Base-by-base conservation (phyloP, 2,797 vertebrate genomes). In the Apogon talboti region DNA sequence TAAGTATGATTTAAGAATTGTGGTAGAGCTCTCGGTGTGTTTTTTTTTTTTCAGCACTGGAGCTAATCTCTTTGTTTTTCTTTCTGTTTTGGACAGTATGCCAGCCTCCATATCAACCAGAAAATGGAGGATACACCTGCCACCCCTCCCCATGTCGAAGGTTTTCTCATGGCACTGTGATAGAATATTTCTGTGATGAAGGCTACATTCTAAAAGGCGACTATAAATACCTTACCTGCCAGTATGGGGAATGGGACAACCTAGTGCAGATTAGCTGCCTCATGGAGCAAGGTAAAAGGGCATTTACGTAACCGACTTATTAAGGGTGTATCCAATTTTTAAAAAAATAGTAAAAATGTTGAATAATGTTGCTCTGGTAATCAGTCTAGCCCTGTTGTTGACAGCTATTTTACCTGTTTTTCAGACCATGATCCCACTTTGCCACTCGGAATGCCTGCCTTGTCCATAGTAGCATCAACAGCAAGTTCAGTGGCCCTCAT, bases 221-320 rank as follows among this genome's bases (percentile, higher is more conserved):
- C 69, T 98, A 98, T 86, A 97, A 97, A 78, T 99, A 97, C 78
- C 88, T 98, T 78, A 99, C 97, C 41, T 99, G 97, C 85, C 95
- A 96, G 87, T 94, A 95, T 64, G 97, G 97, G 50, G 93, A 96
- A 53, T 99, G 97, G 97, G 95, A 95, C 79, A 95, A 95, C 48
- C 94, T 95, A 51, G 94, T 97, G 93, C 96, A 96, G 87, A 93
- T 98, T 69, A 96, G 95, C 92, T 99, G 97, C 75, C 91, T 92
- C 56, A 93, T 96, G 80, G 95, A 94, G 28, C 95, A 95, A 62
- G 97, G 97, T 98, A 67, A 71, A 7, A 11, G 8, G 33, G 3
- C 33, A 35, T 35, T 35, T 35, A 28, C 2, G 6, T 28, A 28
- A 28, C 6, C 4, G 4, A 28, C 24, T 28, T 28, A 28, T 28